Evolutionary conservation across 2,113 vertebrate genomes (phyloP), one percentile per base, ranked within the genome.

Genomic region (Telmatochromis sp.): DNA sequence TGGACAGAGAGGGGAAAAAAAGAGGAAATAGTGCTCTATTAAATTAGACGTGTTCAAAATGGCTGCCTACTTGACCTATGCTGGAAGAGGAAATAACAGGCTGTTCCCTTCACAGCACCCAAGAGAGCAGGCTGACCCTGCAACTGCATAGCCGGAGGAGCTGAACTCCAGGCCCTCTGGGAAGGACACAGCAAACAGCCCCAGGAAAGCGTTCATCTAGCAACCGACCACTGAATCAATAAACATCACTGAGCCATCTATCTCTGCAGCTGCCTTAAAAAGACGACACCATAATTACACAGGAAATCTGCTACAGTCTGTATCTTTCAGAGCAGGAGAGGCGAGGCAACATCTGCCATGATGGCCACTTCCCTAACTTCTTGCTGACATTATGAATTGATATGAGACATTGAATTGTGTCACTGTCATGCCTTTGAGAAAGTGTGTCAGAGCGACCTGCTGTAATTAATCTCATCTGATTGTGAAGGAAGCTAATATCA

Each of bases 11-110:
- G 28, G 35, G 4, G 12, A 6, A 13, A 23, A 17, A n/a, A 58
- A 7, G 65, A 33, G 7, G 26, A 80, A 80, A 73, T 45, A 87
- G 6, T 37, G 85, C 79, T 83, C 82, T 19, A 8, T 57, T 23
- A 89, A 79, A 89, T 85, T 71, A 78, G 60, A 90, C 58, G 71
- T 89, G 84, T 91, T 87, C 84, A 92, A 95, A 92, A 95, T 92
- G 94, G 91, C 93, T 55, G 89, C 94, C 91, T 89, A 86, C 84
- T 93, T 95, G 92, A 93, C 91, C 92, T 91, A 89, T 86, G 86
- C 55, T 86, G 78, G 85, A 89, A 90, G 53, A 94, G 91, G 91
- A 94, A 91, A 91, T 91, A 87, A 93, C 93, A 94, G 80, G 80
- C 47, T 90, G 85, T 94, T 94, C 91, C 86, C 81, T 87, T 82